These are phyloP conservation scores for Acleris sparsana DNA, from an alignment of 2,888 invertebrate species.

Conservation along the genomic window DNA sequence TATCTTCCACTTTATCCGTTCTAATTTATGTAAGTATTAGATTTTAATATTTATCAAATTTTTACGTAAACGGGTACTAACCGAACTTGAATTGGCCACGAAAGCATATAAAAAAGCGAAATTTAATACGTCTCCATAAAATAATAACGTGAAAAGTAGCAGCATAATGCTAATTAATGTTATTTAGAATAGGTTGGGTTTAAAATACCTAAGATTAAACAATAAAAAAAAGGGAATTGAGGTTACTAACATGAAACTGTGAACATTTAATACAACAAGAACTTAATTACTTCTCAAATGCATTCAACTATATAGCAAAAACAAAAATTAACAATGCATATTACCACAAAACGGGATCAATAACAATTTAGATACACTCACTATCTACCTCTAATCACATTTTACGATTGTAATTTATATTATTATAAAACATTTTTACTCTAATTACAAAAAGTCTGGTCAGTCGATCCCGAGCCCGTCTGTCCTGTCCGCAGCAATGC, in stretches of 20 bases:
- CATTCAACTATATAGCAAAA: constrained; percentile 15
- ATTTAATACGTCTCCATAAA: background rate
- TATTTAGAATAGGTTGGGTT: background rate
- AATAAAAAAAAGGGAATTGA: background rate
- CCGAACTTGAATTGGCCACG: no score
- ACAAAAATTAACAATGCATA: constrained; percentile 48
- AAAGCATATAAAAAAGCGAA: constrained; percentile 10
- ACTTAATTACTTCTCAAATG: constrained; percentile 19
- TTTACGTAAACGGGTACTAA: constrained; percentile 10
- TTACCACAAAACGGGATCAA: constrained; percentile 54
- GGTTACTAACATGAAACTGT: background rate
- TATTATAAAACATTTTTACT: constrained; percentile 71
- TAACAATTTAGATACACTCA: constrained; percentile 61
- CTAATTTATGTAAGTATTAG: constrained; percentile 18
- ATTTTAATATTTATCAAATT: constrained; percentile 26
- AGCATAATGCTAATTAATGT: background rate
- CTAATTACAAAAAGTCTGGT: constrained; percentile 67
- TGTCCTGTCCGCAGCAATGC: constrained; percentile 68
- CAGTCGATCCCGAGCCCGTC: constrained; percentile 71
- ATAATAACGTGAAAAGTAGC: constrained; percentile 2
- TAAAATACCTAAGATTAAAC: background rate
- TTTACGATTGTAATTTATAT: constrained; percentile 54
- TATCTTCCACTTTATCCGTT: constrained; percentile 45
- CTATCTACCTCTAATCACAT: constrained; percentile 68
- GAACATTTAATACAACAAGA: constrained; percentile 3